Evolutionary conservation across 1,140 invertebrate species (phyloP).

Genomic region (Lineus longissimus): DNA sequence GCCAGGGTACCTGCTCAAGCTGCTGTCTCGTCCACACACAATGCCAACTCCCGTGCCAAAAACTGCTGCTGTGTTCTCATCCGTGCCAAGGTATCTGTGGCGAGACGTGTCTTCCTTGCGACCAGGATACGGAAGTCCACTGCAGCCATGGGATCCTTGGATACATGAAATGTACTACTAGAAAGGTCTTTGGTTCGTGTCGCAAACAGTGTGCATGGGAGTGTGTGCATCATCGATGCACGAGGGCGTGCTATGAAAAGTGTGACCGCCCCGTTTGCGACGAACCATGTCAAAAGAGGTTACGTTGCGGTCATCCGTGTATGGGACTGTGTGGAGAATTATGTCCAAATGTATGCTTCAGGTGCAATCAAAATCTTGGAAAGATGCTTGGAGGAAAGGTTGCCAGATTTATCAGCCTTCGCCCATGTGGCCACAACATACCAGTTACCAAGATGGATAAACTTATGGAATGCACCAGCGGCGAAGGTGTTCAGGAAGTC

Average conservation of each 20-base stretch:
- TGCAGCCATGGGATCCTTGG: too few species aligned
- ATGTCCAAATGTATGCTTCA: background rate
- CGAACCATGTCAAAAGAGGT: conserved; percentile 53
- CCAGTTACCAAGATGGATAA: background rate
- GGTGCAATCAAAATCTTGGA: conserved; percentile 20
- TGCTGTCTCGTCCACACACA: background rate
- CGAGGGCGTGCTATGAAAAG: background rate
- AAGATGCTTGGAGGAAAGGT: conserved; percentile 12
- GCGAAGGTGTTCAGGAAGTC: background rate
- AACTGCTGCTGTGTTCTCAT: background rate
- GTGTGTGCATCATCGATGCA: background rate
- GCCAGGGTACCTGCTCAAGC: too few species aligned
- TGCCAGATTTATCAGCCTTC: background rate
- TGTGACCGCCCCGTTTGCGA: conserved; percentile 52
- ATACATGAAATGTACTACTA: background rate
- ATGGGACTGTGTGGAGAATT: conserved; percentile 8
- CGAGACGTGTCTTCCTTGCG: background rate
- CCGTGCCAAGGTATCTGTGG: background rate
- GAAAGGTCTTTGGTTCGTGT: background rate
- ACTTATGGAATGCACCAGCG: background rate
- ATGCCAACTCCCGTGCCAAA: background rate
- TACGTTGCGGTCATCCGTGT: conserved; percentile 62
- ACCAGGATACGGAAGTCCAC: background rate
- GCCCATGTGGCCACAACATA: conserved; percentile 1
- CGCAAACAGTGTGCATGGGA: background rate